These are phyloP conservation scores for Halcyon leucocephala DNA, from an alignment of 2,797 vertebrate species.

Conservation along the genomic window DNA sequence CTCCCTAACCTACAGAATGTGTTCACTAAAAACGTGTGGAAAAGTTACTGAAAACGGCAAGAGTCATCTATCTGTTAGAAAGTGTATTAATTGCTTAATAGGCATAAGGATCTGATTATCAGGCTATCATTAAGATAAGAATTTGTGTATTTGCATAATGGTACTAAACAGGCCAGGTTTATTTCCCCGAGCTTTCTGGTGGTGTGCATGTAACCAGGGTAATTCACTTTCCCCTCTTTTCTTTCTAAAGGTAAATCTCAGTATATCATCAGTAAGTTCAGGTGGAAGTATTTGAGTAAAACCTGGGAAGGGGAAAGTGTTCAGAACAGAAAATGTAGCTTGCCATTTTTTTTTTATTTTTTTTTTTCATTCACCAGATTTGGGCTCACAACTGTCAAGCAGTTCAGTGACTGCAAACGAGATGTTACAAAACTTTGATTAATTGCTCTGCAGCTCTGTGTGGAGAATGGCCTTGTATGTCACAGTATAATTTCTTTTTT, in stretches of 20 bases:
- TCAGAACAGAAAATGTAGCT: neutral
- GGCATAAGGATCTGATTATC: neutral
- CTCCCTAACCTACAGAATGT: neutral
- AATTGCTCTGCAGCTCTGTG: neutral
- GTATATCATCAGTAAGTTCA: neutral
- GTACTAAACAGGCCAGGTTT: neutral
- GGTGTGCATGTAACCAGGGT: accelerated
- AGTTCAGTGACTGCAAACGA: neutral
- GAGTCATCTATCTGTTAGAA: neutral
- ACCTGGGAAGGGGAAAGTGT: neutral
- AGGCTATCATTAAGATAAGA: conserved; percentile 14
- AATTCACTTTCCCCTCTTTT: neutral
- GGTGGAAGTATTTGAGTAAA: neutral
- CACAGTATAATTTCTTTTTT: neutral
- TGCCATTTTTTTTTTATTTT: neutral
- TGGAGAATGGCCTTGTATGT: neutral
- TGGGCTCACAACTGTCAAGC: neutral
- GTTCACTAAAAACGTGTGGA: neutral
- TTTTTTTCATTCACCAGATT: neutral
- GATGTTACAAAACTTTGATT: neutral
- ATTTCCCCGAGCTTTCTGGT: neutral
- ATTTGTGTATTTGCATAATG: conserved; percentile 9
- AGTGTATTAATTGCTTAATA: neutral
- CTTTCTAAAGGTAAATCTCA: neutral
- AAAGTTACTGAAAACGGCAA: conserved; percentile 48